These are phyloP conservation scores for Hydraecia micacea DNA, from an alignment of 2,888 invertebrate species.

Conservation along the genomic window DNA sequence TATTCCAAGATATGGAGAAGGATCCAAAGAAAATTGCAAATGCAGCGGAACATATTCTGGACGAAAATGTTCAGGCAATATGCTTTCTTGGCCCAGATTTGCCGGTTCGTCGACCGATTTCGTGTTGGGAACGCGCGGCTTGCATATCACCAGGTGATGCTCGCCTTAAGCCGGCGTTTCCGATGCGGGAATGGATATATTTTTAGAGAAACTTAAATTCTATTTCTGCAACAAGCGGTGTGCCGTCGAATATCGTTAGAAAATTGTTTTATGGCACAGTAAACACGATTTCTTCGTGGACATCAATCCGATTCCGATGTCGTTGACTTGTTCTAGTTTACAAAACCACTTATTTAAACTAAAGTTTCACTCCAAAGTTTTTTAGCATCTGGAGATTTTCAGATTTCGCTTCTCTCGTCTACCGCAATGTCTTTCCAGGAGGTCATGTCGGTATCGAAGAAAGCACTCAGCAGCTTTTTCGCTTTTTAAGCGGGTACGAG, in stretches of 20 bases:
- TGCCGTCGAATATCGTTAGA: slow-evolving; percentile 71
- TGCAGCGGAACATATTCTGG: slow-evolving; percentile 68
- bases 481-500: neutral
- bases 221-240: slow-evolving; percentile 75
- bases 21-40: slow-evolving; percentile 61
- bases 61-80: slow-evolving; percentile 79
- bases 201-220: slow-evolving; percentile 82
- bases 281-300: slow-evolving; percentile 66
- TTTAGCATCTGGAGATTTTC: slow-evolving; percentile 9
- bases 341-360: slow-evolving; percentile 17
- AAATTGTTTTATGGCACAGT: slow-evolving; percentile 74
- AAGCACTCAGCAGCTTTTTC: neutral
- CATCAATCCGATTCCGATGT: slow-evolving; percentile 47
- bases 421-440: neutral
- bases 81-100: slow-evolving; percentile 86
- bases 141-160: slow-evolving; percentile 83
- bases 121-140: slow-evolving; percentile 78
- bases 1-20: slow-evolving; percentile 25
- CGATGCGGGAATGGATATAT: slow-evolving; percentile 79
- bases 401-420: neutral
- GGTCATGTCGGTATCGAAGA: neutral
- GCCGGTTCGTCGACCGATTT: slow-evolving; percentile 87
- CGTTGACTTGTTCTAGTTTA: slow-evolving; percentile 39
- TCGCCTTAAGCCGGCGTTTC: slow-evolving; percentile 79
- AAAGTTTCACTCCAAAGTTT: slow-evolving; percentile 6